Evolutionary conservation across 1,140 invertebrate species (phyloP).

Genomic region (Lepeophtheirus salmonis): DNA sequence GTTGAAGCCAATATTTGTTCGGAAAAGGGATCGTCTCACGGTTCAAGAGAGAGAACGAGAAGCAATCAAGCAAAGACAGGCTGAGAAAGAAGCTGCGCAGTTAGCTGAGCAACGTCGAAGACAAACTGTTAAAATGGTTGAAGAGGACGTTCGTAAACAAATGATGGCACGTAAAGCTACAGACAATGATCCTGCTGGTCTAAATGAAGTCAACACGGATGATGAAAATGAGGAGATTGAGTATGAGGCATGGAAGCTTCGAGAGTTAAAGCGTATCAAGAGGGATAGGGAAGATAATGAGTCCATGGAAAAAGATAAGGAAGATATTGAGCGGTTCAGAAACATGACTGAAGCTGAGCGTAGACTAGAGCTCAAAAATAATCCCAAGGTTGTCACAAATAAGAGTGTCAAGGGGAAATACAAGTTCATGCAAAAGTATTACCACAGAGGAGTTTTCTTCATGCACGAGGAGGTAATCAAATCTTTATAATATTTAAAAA

Average conservation of each 20-base stretch:
- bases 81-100: slow-evolving; percentile 53
- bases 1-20: slow-evolving; percentile 90
- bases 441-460: slow-evolving; percentile 95
- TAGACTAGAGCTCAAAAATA: slow-evolving; percentile 62
- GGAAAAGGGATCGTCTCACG: slow-evolving; percentile 81
- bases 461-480: slow-evolving; percentile 32
- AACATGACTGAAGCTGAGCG: slow-evolving; percentile 94
- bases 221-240: slow-evolving; percentile 96
- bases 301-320: slow-evolving; percentile 40
- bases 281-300: slow-evolving; percentile 67
- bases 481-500: background rate
- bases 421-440: slow-evolving; percentile 98
- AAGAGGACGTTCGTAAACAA: slow-evolving; percentile 18
- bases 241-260: slow-evolving; percentile 91
- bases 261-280: slow-evolving; percentile 89
- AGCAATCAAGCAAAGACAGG: slow-evolving; percentile 57
- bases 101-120: slow-evolving; percentile 56
- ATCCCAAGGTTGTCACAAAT: slow-evolving; percentile 84
- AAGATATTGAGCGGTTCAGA: slow-evolving; percentile 73
- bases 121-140: slow-evolving; percentile 53
- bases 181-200: slow-evolving; percentile 21
- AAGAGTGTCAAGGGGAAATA: slow-evolving; percentile 95
- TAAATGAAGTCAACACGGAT: slow-evolving; percentile 82
- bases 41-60: slow-evolving; percentile 83
- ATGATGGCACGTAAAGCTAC: slow-evolving; percentile 13